These are phyloP conservation scores for Hydrozoanthus gracilis DNA, from an alignment of 92 coral and sea anemone species.

Conservation along the genomic window DNA sequence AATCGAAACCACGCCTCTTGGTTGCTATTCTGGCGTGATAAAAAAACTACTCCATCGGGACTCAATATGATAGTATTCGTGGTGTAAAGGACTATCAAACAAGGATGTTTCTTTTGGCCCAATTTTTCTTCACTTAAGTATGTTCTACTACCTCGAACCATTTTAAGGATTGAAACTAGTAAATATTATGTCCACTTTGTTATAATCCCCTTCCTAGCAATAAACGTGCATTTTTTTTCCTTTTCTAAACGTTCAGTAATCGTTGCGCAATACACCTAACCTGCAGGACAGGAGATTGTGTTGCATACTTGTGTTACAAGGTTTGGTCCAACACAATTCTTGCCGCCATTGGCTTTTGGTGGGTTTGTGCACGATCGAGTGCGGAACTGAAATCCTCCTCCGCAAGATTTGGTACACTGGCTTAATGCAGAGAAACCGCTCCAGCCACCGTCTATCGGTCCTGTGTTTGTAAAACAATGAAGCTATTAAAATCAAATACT, in stretches of 20 bases:
- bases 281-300: neutral
- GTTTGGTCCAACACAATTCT: neutral
- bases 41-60: no score
- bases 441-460: neutral
- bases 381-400: neutral
- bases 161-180: neutral
- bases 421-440: neutral
- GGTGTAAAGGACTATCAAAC: no score
- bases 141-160: no score
- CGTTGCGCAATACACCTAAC: neutral
- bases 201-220: neutral
- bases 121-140: no score
- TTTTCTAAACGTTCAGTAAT: neutral
- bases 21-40: no score
- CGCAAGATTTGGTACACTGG: neutral
- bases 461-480: no score
- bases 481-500: no score
- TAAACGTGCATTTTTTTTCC: neutral
- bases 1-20: no score
- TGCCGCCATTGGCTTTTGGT: neutral
- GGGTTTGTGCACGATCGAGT: constrained; percentile 6
- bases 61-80: no score
- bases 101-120: no score
- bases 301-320: neutral
- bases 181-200: no score